Evolutionary conservation across 2,113 vertebrate genomes (phyloP).

Genomic region (Gila orcuttii): DNA sequence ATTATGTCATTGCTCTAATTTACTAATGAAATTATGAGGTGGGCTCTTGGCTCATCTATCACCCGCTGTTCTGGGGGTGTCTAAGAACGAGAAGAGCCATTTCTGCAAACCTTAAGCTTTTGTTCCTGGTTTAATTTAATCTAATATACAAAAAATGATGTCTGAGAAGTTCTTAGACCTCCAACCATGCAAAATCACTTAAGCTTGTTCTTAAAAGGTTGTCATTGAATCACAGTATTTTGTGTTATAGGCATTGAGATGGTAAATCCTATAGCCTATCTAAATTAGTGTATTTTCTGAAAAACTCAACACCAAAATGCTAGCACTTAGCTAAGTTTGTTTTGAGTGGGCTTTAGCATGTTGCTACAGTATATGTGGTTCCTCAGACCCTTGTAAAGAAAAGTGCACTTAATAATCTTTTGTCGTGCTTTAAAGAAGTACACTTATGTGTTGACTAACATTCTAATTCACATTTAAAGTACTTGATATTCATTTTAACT

Average conservation of each 20-base stretch:
- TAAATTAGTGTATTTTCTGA: not conserved
- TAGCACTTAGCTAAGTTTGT: not conserved
- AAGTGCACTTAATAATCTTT: not conserved
- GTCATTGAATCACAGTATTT: not conserved
- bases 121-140: constrained; percentile 33
- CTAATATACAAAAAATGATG: constrained; percentile 7
- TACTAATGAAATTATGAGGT: constrained; percentile 78
- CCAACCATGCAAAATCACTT: not conserved
- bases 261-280: not conserved
- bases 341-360: not conserved
- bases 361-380: not conserved
- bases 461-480: too few species aligned
- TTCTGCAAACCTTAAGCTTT: constrained; percentile 31
- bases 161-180: not conserved
- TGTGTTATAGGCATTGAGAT: not conserved
- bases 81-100: not conserved
- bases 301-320: not conserved
- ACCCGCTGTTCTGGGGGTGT: constrained; percentile 44
- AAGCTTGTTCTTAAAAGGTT: not conserved
- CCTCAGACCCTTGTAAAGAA: too few species aligned
- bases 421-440: not conserved
- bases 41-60: constrained; percentile 63
- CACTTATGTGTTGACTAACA: not conserved
- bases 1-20: constrained; percentile 72
- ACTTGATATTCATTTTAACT: too few species aligned